Base-by-base conservation (phyloP, 1,140 invertebrate genomes). In the Nasonia vitripennis region DNA sequence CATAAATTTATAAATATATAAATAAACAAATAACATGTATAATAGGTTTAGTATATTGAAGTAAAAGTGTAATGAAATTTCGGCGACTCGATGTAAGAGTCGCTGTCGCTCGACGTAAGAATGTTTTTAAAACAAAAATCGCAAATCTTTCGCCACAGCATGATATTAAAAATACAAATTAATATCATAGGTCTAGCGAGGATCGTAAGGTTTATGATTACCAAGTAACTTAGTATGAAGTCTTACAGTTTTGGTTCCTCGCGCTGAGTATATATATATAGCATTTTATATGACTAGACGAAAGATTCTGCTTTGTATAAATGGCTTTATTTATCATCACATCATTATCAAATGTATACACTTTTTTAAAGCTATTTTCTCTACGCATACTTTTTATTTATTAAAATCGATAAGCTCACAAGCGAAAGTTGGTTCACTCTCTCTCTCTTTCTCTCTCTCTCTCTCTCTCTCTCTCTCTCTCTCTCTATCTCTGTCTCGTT, bases 251-350 rank as follows among this genome's bases (percentile, higher is more conserved):
- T 80, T 70, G 62, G 20, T 89, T 89, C 70, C 85, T 88, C 79
- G 48, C 41, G 81, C 14, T 51, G 10, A 71, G 10, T 6, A 81
- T 85, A 81, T 27, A 81, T 27, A 27, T 87, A 81, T 70, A 71
- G 86, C 74, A 34, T 89, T 91, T 90, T 89, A 88, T 89, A 86
- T 74, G 78, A 86, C 68, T 89, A 89, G 81, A 90, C 48, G 83
- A 87, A 86, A 79, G 81, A 77, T 87, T 90, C 41, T 77, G 90
- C 89, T 91, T 90, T 91, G 91, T 92, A 90, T 80, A 92, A 90
- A 91, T 75, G 41, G 87, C 88, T 89, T 90, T 91, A 91, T 91
- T 91, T 91, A 91, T 90, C 11, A 81, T 75, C 41, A 75, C 41
- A 51, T 62, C 9, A 81, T 81, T 27, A 81, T 81, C 27, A 23